Percentiles rank a stretch among this genome's conserved stretches.
Conservation (phyloP, 2,797 vertebrate species). For the Triplophysa bombifrons region DNA sequence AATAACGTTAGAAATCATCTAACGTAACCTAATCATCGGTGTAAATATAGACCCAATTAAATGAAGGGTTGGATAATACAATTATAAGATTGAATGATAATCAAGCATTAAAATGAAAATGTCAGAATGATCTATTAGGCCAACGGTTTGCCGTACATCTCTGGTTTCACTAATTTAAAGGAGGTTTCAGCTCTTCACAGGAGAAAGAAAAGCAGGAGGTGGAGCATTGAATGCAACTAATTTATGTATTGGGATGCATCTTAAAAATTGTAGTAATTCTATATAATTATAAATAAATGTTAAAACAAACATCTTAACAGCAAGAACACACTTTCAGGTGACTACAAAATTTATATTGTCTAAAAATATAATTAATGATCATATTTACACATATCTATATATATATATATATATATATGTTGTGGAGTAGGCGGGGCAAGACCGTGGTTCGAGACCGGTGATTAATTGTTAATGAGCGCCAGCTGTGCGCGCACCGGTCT, state of each 20-base stretch:
- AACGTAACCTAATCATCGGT: constrained; percentile 69
- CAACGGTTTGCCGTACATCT: constrained; percentile 66
- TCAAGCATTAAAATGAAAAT: constrained; percentile 79
- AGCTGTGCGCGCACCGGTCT: too few relatives aligned
- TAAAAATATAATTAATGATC: too few relatives aligned
- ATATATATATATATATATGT: too few relatives aligned
- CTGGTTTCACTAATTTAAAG: constrained; percentile 53
- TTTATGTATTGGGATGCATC: background rate
- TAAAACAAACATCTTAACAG: background rate
- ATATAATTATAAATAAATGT: too few relatives aligned
- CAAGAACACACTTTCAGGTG: background rate
- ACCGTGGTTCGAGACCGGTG: too few relatives aligned
- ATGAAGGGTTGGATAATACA: constrained; percentile 79
- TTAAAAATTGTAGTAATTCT: background rate
- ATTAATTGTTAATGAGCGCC: too few relatives aligned
- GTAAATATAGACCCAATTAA: constrained; percentile 83
- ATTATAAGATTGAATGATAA: constrained; percentile 82
- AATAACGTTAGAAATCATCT: background rate
- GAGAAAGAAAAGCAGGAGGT: background rate
- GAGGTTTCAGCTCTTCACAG: constrained; percentile 20
- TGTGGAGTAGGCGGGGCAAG: too few relatives aligned
- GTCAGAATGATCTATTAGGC: constrained; percentile 78
- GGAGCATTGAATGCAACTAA: too few relatives aligned
- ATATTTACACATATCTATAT: too few relatives aligned
- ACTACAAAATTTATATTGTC: too few relatives aligned